A percentile compares a stretch with the other conserved stretches of the same genome.
Conservation (phyloP, 2,797 vertebrate species). For the Pipistrellus nathusii region DNA sequence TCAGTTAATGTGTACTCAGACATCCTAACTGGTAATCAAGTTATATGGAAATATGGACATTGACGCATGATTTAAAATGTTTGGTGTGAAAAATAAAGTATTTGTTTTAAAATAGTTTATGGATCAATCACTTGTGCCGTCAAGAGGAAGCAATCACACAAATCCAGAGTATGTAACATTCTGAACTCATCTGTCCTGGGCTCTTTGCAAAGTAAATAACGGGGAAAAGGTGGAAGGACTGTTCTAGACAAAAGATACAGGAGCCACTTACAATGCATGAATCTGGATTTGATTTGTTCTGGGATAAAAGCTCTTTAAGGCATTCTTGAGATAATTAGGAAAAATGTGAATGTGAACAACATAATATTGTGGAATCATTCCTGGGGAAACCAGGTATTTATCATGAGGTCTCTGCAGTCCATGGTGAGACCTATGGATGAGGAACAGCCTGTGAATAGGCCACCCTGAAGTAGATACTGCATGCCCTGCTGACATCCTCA, state of each 20-base stretch:
- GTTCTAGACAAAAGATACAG: not conserved
- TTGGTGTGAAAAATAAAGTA: not conserved
- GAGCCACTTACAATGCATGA: not conserved
- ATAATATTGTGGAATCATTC: constrained; percentile 12
- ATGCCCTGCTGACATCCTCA: not conserved
- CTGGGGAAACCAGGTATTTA: not conserved
- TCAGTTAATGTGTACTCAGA: not conserved
- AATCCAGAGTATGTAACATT: not conserved
- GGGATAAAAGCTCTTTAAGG: not conserved
- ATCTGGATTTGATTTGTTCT: constrained; percentile 16
- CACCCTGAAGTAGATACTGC: not conserved
- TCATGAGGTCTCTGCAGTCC: not conserved
- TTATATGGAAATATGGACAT: not conserved
- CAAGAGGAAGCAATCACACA: not conserved
- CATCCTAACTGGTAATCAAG: not conserved
- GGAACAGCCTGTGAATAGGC: not conserved
- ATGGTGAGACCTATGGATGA: not conserved
- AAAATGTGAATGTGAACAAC: not conserved
- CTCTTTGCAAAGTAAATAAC: not conserved
- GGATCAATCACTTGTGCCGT: not conserved
- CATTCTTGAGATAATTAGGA: not conserved
- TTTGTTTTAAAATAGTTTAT: not conserved
- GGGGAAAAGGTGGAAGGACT: not conserved
- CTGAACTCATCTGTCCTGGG: not conserved
- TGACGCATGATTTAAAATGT: constrained; percentile 1